Base-by-base conservation (phyloP, 2,888 invertebrate species). In the Mimachlamys varia region DNA sequence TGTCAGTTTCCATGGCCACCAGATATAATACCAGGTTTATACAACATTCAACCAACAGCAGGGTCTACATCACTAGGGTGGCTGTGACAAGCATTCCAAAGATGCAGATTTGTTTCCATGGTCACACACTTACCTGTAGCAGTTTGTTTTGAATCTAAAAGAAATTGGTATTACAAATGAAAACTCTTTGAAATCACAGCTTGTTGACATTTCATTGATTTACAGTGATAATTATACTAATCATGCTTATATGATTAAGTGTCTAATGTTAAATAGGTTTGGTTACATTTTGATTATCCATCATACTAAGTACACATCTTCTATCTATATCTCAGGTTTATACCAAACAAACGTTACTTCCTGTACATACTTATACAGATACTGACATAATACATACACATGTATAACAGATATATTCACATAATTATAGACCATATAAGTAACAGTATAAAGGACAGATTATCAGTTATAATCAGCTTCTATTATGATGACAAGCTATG, bases 91-190 rank as follows among this genome's bases (percentile, higher is more conserved):
- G 49, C 50, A 53, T 50, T 62, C 22, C 87, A 76, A 89, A 38
- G 89, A 89, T 89, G 89, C 89, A 89, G 49, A 87, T 89, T 89
- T 89, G 53, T 53, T 76, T n/a, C n/a, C 27, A 76, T 87, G 15
- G 0, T 55, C 58, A 12, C 12, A 38, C 27, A 91, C 91, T 91
- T 89, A 91, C 91, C 91, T 88, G 90, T 88, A 27, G 91, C 87
- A 27, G 89, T 90, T 22, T 88, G 89, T 89, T 91, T 91, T 13
- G 89, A 62, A 90, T 89, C 91, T 91, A 91, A 62, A 91, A 62
- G 58, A 90, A 58, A 89, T 37, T 89, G 76, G 76, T 76, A 76
- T 27, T 0, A 76, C 13, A 76, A 0, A 76, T 76, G 33, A 76
- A 15, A 27, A 76, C 62, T 76, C 4, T 4, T 76, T 13, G 58